Evolutionary conservation across 2,113 vertebrate genomes (phyloP).

Genomic region (Notarius lentiginosus): DNA sequence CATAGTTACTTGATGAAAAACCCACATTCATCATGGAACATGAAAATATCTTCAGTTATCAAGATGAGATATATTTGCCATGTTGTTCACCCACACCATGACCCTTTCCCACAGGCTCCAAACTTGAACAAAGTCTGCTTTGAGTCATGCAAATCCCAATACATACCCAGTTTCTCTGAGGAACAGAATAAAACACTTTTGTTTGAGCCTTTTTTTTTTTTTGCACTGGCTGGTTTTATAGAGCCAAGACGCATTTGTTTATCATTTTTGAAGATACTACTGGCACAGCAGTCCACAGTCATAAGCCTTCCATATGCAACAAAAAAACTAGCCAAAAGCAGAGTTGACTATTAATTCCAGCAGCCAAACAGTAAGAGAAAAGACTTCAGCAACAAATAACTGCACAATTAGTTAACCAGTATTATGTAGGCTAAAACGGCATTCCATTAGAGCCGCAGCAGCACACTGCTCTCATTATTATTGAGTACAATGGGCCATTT

Average conservation of each 20-base stretch:
- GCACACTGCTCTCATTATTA: constrained; percentile 61
- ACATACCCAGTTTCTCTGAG: constrained; percentile 18
- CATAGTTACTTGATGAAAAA: not conserved
- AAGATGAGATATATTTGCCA: not conserved
- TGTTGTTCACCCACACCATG: constrained; percentile 14
- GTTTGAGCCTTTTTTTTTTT: constrained; percentile 17
- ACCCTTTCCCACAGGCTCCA: constrained; percentile 1
- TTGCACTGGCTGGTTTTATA: not conserved
- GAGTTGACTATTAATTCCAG: not conserved
- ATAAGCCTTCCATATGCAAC: not conserved
- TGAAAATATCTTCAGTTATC: not conserved
- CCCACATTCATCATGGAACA: not conserved
- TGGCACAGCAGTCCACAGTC: not conserved
- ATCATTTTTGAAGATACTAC: not conserved
- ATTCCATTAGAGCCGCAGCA: constrained; percentile 37
- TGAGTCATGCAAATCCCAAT: constrained; percentile 7
- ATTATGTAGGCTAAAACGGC: constrained; percentile 29
- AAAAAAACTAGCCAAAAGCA: constrained; percentile 4
- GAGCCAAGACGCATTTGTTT: not conserved
- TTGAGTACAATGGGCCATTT: constrained; percentile 61
- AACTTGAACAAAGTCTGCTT: constrained; percentile 22
- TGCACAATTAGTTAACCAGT: not conserved
- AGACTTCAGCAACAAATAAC: not conserved
- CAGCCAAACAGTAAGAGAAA: constrained; percentile 12
- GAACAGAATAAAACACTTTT: constrained; percentile 35